Evolutionary conservation across 2,888 invertebrate species (phyloP).

Genomic region (Andrena chrysosceles): DNA sequence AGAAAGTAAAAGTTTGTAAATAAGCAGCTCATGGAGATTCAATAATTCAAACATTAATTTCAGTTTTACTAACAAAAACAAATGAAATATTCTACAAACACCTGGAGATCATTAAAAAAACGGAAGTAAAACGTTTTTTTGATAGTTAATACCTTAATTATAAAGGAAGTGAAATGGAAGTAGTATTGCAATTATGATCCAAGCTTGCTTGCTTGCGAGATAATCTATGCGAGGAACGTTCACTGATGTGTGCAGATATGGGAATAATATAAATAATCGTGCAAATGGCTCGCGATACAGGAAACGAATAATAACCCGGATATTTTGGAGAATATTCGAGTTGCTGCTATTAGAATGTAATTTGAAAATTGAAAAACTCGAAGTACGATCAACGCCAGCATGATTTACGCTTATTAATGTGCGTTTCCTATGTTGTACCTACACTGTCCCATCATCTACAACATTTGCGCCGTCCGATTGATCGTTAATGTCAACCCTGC

Average conservation of each 20-base stretch:
- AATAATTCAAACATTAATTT: neutral
- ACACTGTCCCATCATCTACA: neutral
- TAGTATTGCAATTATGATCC: neutral
- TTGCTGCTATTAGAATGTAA: no score
- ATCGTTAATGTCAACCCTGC: neutral
- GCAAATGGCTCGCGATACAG: neutral
- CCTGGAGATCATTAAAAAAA: neutral
- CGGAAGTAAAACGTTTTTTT: slow-evolving; percentile 22
- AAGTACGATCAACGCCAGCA: neutral
- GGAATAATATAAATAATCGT: slow-evolving; percentile 4
- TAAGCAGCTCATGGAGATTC: no score
- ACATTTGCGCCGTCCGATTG: neutral
- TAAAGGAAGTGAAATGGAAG: slow-evolving; percentile 21
- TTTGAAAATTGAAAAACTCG: no score
- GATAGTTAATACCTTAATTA: slow-evolving; percentile 13
- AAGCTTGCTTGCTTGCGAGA: slow-evolving; percentile 2
- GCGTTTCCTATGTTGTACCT: neutral
- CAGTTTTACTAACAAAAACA: neutral
- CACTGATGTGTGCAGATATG: neutral
- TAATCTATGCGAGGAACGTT: slow-evolving; percentile 26
- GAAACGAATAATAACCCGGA: neutral
- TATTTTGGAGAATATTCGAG: neutral
- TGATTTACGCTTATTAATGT: neutral
- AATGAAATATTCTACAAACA: neutral
- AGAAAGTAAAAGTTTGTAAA: slow-evolving; percentile 21